A percentile compares a stretch with the other conserved stretches of the same genome.
Conservation (phyloP, 2,113 vertebrate genomes). For the Trinectes maculatus region DNA sequence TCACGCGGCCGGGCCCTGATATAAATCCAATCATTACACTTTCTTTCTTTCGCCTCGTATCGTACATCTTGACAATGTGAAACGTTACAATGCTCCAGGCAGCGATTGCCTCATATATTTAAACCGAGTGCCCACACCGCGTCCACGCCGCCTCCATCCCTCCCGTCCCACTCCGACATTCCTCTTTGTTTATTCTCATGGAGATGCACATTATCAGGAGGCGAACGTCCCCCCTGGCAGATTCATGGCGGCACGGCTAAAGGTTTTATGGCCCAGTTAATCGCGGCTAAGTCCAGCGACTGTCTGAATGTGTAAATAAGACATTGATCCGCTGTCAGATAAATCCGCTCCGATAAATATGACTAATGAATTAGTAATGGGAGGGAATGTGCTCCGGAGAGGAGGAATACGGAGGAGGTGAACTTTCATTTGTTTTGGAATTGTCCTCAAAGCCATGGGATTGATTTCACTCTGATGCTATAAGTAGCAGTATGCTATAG, state of each 20-base stretch:
- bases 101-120: slow-evolving; percentile 8
- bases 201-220: slow-evolving; percentile 47
- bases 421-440: slow-evolving; percentile 26
- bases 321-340: slow-evolving; percentile 72
- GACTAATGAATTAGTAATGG: slow-evolving; percentile 80
- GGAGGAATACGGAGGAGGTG: not conserved
- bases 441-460: slow-evolving; percentile 27
- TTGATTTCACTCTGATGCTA: slow-evolving; percentile 14
- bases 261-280: slow-evolving; percentile 74
- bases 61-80: not conserved
- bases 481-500: slow-evolving; percentile 30
- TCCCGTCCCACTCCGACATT: slow-evolving; percentile 9
- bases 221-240: slow-evolving; percentile 46
- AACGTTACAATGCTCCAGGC: not conserved
- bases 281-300: slow-evolving; percentile 62
- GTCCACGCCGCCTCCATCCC: not conserved
- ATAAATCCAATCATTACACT: not conserved
- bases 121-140: not conserved
- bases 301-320: slow-evolving; percentile 80
- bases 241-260: slow-evolving; percentile 65
- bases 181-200: slow-evolving; percentile 28
- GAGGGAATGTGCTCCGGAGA: slow-evolving; percentile 67
- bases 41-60: not conserved
- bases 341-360: slow-evolving; percentile 74
- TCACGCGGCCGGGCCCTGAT: too few species aligned